Base-by-base conservation (phyloP, 2,888 invertebrate genomes). In the Drosophila maculinotata region DNA sequence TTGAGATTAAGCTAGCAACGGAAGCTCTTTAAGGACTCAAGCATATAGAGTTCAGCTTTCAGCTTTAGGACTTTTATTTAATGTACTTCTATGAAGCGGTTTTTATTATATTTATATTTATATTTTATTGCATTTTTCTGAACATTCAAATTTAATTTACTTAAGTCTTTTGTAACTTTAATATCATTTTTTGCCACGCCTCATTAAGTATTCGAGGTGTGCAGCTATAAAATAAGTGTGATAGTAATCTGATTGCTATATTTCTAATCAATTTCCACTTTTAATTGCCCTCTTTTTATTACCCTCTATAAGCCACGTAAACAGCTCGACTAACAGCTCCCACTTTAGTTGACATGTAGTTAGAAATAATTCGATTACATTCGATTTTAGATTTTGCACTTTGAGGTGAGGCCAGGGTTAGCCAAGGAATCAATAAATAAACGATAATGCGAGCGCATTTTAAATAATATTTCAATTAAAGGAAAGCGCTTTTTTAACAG, bases 401-500 rank as follows among this genome's bases (percentile, higher is more conserved):
- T 35, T 17, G 5, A 7, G 17, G 5, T 30, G 17, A 45, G 3
- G n/a, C 25, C n/a, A 6, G 48, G 2, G 6, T 28, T 28, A 9
- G 12, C 15, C 9, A 35, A 20, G 8, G 14, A 39, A 7, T 33
- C 10, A n/a, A 51, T 15, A 20, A 9, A 23, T 52, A n/a, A 26
- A 26, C 49, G 35, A 12, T 35, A 26, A 30, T 9, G 35, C 30
- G 14, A 31, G 25, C 26, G 12, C 20, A 36, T 47, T 52, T 45
- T 3, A 20, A 42, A 42, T 62, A 15, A 30, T 33, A 36, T 26
- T 62, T 28, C 17, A 42, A 47, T 38, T 23, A 36, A 31, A 9
- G 17, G 26, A 10, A 36, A n/a, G n/a, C n/a, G n/a, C 26, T 26
- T 35, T 23, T 36, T 12, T 25, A 9, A 36, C 49, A 15, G 23